Evolutionary conservation across 2,797 vertebrate species (phyloP).

Genomic region (Delichon dasypus): DNA sequence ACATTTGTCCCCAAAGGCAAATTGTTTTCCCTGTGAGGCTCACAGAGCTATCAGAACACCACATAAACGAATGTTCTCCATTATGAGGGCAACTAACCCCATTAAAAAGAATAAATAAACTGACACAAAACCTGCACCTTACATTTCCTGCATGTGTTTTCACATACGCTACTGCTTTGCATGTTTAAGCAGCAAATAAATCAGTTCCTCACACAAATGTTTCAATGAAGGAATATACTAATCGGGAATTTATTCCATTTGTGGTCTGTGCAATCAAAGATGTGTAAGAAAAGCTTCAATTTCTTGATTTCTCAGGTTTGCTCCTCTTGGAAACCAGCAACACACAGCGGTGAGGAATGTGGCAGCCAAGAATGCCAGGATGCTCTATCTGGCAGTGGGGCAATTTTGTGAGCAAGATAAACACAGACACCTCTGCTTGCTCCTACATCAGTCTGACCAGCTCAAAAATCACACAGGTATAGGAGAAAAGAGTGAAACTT

Average conservation of each 20-base stretch:
- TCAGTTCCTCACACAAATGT: not conserved
- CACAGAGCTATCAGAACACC: not conserved
- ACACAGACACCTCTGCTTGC: not conserved
- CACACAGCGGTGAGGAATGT: not conserved
- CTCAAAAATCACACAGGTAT: accelerated
- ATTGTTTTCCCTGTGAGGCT: not conserved
- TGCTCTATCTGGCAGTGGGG: not conserved
- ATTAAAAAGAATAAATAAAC: not conserved
- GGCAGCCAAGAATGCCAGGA: not conserved
- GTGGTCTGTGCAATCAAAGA: not conserved
- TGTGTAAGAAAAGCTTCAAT: accelerated
- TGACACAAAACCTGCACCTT: not conserved
- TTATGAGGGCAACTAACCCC: not conserved
- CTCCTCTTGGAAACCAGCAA: not conserved
- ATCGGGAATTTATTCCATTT: not conserved
- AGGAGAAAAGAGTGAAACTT: not conserved
- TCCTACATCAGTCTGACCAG: not conserved
- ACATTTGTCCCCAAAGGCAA: not conserved
- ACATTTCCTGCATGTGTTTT: not conserved
- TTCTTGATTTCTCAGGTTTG: not conserved
- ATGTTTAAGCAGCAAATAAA: not conserved
- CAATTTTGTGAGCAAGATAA: not conserved
- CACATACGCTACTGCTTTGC: not conserved
- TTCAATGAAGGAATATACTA: not conserved
- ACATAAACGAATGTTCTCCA: not conserved